Conservation (phyloP, 2,888 invertebrate genomes). For the Tetranychus truncatus region DNA sequence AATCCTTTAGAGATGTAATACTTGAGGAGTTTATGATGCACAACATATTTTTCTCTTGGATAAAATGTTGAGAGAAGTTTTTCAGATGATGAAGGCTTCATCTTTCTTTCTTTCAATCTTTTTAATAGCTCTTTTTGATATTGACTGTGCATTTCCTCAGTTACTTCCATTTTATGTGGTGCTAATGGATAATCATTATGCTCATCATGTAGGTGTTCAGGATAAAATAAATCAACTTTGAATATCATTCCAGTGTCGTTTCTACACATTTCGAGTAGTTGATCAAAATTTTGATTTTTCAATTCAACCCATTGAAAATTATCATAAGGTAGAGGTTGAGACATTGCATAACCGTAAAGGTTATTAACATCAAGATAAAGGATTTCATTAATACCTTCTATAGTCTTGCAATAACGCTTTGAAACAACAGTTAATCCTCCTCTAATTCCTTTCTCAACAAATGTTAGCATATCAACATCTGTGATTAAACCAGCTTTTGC, state of each 20-base stretch:
- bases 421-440: constrained; percentile 4
- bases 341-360: constrained; percentile 9
- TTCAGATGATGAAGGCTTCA: background rate
- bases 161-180: too few species aligned
- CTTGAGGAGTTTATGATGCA: too few species aligned
- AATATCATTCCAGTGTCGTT: too few species aligned
- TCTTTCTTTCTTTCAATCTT: background rate
- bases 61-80: too few species aligned
- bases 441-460: constrained; percentile 9
- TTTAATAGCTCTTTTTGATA: background rate
- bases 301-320: too few species aligned
- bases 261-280: too few species aligned
- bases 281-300: too few species aligned
- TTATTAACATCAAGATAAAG: constrained; percentile 4
- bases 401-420: constrained; percentile 13
- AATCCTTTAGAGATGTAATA: background rate
- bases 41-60: too few species aligned
- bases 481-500: background rate
- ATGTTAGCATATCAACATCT: background rate
- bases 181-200: too few species aligned
- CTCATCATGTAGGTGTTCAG: too few species aligned
- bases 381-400: background rate
- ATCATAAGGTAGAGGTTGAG: too few species aligned
- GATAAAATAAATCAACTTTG: too few species aligned
- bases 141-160: background rate